A percentile compares a stretch with the other conserved stretches of the same genome.
Evolutionary conservation across 2,888 invertebrate species (phyloP).

Genomic region (Brachypalpus laphriformis): DNA sequence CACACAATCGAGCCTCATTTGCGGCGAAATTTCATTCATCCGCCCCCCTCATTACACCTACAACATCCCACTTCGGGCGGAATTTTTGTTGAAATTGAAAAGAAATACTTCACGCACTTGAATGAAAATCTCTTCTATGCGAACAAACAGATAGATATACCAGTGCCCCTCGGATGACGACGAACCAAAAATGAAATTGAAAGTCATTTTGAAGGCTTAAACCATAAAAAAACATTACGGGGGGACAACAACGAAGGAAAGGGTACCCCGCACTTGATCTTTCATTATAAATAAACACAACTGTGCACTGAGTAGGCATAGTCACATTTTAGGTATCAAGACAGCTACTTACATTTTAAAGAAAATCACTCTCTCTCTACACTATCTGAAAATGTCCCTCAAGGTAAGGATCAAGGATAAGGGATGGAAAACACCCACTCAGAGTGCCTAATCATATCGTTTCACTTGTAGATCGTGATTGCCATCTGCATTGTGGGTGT

Average conservation of each 20-base stretch:
- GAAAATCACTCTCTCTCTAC: background rate
- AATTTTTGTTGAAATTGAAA: constrained; percentile 12
- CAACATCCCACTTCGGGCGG: background rate
- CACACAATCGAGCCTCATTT: constrained; percentile 49
- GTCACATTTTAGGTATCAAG: constrained; percentile 53
- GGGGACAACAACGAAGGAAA: constrained; percentile 1
- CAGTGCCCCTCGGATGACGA: background rate
- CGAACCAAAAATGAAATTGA: constrained; percentile 53
- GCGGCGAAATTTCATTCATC: constrained; percentile 48
- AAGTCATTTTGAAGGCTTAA: constrained; percentile 43
- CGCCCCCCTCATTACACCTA: background rate
- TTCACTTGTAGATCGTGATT: constrained; percentile 42
- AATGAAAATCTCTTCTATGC: constrained; percentile 39
- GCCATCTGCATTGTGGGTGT: constrained; percentile 54
- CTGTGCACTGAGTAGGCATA: constrained; percentile 45
- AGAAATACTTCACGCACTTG: constrained; percentile 47
- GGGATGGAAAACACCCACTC: background rate
- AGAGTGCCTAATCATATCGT: background rate
- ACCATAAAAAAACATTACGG: constrained; percentile 28
- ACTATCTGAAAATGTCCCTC: constrained; percentile 51
- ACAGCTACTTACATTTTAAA: constrained; percentile 32
- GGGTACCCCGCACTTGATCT: constrained; percentile 46
- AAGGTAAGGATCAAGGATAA: constrained; percentile 55
- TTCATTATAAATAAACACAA: constrained; percentile 64
- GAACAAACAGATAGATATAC: background rate